Evolutionary conservation across 2,113 vertebrate genomes (phyloP), one percentile per base, ranked within the genome.

Genomic region (Salvelinus fontinalis): DNA sequence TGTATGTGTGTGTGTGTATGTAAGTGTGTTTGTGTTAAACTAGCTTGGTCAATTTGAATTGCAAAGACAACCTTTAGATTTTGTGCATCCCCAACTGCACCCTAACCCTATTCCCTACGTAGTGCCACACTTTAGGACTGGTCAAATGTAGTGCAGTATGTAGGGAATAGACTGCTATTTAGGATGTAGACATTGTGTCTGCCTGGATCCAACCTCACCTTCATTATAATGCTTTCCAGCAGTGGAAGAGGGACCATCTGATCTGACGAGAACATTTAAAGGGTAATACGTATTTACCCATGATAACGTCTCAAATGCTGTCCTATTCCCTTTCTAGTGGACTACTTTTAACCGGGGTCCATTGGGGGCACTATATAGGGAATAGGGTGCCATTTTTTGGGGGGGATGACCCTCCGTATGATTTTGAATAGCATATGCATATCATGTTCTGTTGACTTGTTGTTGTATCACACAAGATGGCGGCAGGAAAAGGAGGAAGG

Each of bases 251-350:
- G 4, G 20, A 20, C 13, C 13, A 7, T 57, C 54, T 20, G 54
- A 20, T 57, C 54, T 2, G 54, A 20, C 5, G 54, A 57, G 0
- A 57, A 57, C 20, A 57, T 57, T 57, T 14, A 57, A 57, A 20
- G 54, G 54, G 16, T 57, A 57, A 57, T 57, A 57, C 54, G 18
- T 57, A 20, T 57, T 57, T 57, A 57, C 14, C 16, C 4, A 1
- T 44, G 39, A 3, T 0, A 2, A 3, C 2, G 9, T 44, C 9
- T 2, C 9, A 44, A 44, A 3, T 11, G 0, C 0, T 9, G 2
- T 2, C 9, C 39, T 44, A 44, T 3, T 11, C 39, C 39, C 9
- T 44, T 12, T 44, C 1, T 11, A 44, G 39, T 44, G 9, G 9
- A 44, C 39, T 44, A 44, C 39, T 2, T 44, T 44, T 44, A 2